These are phyloP conservation scores for Heliconius ismenius DNA, from an alignment of 2,888 invertebrate genomes.

Conservation along the genomic window DNA sequence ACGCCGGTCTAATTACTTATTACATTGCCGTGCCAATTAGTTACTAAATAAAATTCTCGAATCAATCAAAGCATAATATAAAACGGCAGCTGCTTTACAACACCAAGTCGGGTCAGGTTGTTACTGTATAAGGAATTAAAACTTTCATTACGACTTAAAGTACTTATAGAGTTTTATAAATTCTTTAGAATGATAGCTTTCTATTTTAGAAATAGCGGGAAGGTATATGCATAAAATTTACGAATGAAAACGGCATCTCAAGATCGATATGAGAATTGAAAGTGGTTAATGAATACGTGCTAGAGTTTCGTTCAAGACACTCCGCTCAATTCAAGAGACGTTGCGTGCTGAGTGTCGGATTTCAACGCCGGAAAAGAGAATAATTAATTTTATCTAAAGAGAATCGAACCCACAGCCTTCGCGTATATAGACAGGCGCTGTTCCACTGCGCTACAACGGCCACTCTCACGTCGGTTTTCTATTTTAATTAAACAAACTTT, in stretches of 20 bases:
- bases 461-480: neutral
- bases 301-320: too few species aligned
- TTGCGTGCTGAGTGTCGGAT: neutral
- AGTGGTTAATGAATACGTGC: too few species aligned
- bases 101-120: neutral
- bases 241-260: too few species aligned
- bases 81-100: slow-evolving; percentile 21
- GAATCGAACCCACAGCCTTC: neutral
- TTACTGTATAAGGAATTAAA: slow-evolving; percentile 16
- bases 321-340: too few species aligned
- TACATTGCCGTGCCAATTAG: slow-evolving; percentile 16
- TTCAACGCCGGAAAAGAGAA: neutral
- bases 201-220: neutral
- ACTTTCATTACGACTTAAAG: slow-evolving; percentile 5
- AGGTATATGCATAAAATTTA: neutral
- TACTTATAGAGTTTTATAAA: slow-evolving; percentile 1
- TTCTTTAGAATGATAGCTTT: neutral
- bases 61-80: slow-evolving; percentile 21
- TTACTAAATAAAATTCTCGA: slow-evolving; percentile 7
- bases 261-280: too few species aligned
- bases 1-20: neutral
- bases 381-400: too few species aligned
- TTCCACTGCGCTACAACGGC: neutral
- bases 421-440: neutral
- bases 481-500: slow-evolving; percentile 8